A percentile compares a stretch with the other conserved stretches of the same genome.
phyloP scores from a whole-genome alignment of 2,113 vertebrate species.

The Heliornis fulica region DNA sequence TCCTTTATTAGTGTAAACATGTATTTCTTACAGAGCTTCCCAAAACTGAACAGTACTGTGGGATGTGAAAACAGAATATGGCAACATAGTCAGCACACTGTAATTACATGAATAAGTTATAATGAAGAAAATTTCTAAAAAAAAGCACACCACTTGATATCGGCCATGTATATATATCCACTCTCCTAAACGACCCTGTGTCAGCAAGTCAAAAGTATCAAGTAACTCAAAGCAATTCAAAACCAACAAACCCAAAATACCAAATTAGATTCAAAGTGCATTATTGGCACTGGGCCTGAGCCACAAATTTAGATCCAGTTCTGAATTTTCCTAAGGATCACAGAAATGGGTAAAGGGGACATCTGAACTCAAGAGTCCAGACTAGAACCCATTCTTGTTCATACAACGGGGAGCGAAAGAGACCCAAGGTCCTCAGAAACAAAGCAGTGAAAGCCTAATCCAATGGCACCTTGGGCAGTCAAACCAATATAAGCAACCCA shows the following conservation, averaged over 20 bases:
- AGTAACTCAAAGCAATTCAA: conserved; percentile 63
- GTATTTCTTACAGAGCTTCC: neutral
- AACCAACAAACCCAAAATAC: conserved; percentile 57
- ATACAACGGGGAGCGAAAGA: neutral
- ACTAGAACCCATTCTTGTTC: neutral
- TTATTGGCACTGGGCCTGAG: neutral
- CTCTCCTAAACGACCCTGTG: conserved; percentile 1
- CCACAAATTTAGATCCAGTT: conserved; percentile 29
- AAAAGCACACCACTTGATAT: conserved; percentile 46
- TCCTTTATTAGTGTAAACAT: neutral
- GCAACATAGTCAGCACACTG: neutral
- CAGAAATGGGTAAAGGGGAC: neutral
- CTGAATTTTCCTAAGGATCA: conserved; percentile 34
- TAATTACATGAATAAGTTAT: conserved; percentile 25
- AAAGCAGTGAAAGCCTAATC: neutral
- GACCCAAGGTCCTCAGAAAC: neutral
- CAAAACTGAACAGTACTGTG: neutral
- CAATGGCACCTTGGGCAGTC: neutral
- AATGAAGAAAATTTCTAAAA: conserved; percentile 36
- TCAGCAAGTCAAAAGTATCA: conserved; percentile 54
- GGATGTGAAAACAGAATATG: neutral
- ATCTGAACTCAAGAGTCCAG: neutral
- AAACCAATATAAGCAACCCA: neutral
- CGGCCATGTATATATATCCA: neutral
- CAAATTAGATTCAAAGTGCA: conserved; percentile 42